A percentile compares a stretch with the other conserved stretches of the same genome.
Evolutionary conservation across 2,888 invertebrate genomes (phyloP).

Genomic region (Terebella lapidaria): DNA sequence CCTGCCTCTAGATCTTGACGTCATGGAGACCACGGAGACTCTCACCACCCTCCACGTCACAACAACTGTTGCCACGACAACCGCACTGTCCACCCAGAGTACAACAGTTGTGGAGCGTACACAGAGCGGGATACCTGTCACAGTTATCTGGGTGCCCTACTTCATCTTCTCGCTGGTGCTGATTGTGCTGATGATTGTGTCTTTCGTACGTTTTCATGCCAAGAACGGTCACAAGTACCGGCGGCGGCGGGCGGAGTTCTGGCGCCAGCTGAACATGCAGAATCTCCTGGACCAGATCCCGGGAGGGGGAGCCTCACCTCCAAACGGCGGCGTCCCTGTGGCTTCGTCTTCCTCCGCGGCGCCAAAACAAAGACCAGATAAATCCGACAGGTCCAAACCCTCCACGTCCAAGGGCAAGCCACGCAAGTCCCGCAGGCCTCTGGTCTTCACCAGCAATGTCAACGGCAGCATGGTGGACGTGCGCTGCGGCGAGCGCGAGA

Average conservation of each 20-base stretch:
- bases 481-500: slow-evolving; percentile 15
- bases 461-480: slow-evolving; percentile 29
- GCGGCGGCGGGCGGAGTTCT: slow-evolving; percentile 8
- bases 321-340: slow-evolving; percentile 4
- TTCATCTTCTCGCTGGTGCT: slow-evolving; percentile 19
- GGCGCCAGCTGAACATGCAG: slow-evolving; percentile 9
- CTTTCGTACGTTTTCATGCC: slow-evolving; percentile 24
- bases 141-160: slow-evolving; percentile 26
- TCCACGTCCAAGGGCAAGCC: not conserved
- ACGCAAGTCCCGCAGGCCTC: slow-evolving; percentile 4
- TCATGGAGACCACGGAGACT: no score
- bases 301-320: not conserved
- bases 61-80: no score
- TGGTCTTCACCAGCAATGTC: slow-evolving; percentile 19
- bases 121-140: not conserved
- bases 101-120: no score
- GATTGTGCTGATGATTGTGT: slow-evolving; percentile 20
- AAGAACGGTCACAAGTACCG: slow-evolving; percentile 28
- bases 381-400: not conserved
- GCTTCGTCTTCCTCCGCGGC: not conserved
- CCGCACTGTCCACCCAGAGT: no score
- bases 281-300: not conserved
- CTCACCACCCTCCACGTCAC: no score
- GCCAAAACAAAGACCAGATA: no score
- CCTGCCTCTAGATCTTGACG: no score